Base-by-base conservation (phyloP, 2,797 vertebrate species). In the Diglossa cyanea region DNA sequence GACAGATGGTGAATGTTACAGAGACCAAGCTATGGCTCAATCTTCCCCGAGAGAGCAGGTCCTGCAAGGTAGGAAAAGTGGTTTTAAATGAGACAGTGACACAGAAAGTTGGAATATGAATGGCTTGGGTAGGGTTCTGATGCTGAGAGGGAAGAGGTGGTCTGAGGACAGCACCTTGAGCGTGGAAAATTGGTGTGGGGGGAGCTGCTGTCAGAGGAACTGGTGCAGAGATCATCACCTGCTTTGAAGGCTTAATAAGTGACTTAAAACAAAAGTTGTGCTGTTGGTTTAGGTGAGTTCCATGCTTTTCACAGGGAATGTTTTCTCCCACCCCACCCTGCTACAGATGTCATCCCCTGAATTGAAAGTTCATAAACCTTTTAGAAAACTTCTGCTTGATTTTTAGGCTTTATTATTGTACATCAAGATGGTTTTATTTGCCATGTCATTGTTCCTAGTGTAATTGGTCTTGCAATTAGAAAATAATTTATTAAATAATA, bases 41-140 rank as follows among this genome's bases (percentile, higher is more conserved):
- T 71, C 83, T 94, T 84, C 96, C 96, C 11, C 71, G 82, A 28
- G 62, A 79, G 2, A 91, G 92, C 0, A 44, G 98, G 88, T 93
- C 96, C 79, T 98, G 98, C 81, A 98, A 98, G 95, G 98, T 98
- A 88, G 97, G 98, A 84, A 54, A 71, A 95, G 97, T 97, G 40
- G 95, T 98, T 91, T 96, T 97, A 88, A 98, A 98, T 55, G 98
- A 98, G 42, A 97, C 94, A 0, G 48, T 97, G 71, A 97, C 96
- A 23, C 97, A 98, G 94, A 95, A 98, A 78, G 97, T 97, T 51
- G 98, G 98, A 4, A 98, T 94, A 50, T 0, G 1, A 72, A 61
- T 51, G 51, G 30, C 42, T 85, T 0, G 0, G 8, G 15, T 54
- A 57, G 1, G 4, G 31, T 44, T 81, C 55, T 55, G 67, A 30